Evolutionary conservation across 2,797 vertebrate species (phyloP).

Genomic region (Premnoplex brunnescens): DNA sequence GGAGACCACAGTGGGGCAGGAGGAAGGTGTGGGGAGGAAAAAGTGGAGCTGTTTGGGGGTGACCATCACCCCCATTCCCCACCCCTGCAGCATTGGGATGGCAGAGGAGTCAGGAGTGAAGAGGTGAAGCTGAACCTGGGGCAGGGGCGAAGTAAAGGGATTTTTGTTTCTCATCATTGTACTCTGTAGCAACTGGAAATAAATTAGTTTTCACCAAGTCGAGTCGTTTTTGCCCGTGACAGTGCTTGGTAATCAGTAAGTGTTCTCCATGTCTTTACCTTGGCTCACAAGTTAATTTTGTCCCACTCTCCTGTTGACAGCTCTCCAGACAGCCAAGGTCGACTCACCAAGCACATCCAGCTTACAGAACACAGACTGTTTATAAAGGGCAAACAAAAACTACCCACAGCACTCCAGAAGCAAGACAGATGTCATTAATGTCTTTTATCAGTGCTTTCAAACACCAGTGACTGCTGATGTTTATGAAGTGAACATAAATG

Average conservation of each 20-base stretch:
- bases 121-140: neutral
- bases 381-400: neutral
- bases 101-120: neutral
- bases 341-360: neutral
- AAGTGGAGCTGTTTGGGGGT: accelerated
- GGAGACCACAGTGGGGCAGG: neutral
- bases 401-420: neutral
- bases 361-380: neutral
- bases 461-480: neutral
- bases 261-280: neutral
- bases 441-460: neutral
- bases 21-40: neutral
- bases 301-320: neutral
- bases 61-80: neutral
- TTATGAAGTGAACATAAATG: neutral
- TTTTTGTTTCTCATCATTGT: neutral
- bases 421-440: neutral
- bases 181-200: neutral
- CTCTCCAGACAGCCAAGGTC: neutral
- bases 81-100: accelerated
- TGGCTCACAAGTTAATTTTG: neutral
- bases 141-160: accelerated
- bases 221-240: accelerated
- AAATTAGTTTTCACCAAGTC: neutral
- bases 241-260: neutral